A percentile compares a stretch with the other conserved stretches of the same genome.
phyloP scores from a whole-genome alignment of 2,888 invertebrate species.

The Isoperla grammatica region DNA sequence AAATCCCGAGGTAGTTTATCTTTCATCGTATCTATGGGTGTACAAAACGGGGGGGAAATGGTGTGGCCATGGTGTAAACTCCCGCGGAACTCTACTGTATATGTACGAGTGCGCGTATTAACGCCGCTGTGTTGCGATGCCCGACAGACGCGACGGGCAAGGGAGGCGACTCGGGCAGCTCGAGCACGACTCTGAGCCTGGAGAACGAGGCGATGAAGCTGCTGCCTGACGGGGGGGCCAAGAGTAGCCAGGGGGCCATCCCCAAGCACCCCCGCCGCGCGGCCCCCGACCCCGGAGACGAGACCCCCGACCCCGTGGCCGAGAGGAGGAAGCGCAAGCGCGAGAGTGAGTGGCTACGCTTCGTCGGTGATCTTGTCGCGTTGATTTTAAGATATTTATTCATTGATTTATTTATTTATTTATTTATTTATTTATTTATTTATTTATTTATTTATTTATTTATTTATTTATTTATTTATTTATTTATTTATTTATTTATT shows the following conservation, averaged over 20 bases:
- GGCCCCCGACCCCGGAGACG: background rate
- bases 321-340: background rate
- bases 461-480: too few relatives aligned
- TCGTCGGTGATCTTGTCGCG: background rate
- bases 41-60: too few relatives aligned
- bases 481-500: too few relatives aligned
- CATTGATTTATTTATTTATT: too few relatives aligned
- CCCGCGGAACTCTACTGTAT: too few relatives aligned
- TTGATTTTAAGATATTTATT: too few relatives aligned
- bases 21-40: too few relatives aligned
- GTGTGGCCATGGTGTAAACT: too few relatives aligned
- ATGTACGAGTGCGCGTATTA: background rate
- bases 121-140: too few relatives aligned
- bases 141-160: slow-evolving; percentile 47
- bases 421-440: too few relatives aligned
- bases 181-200: slow-evolving; percentile 45
- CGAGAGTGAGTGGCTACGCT: background rate
- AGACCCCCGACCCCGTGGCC: background rate
- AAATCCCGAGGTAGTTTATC: too few relatives aligned
- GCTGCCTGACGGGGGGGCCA: slow-evolving; percentile 39
- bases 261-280: slow-evolving; percentile 25
- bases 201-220: slow-evolving; percentile 48
- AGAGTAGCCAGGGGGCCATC: slow-evolving; percentile 29
- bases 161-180: slow-evolving; percentile 48
- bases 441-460: too few relatives aligned